Evolutionary conservation across 2,113 vertebrate species (phyloP), one percentile per base, ranked within the genome.

Genomic region (Cepphus grylle): DNA sequence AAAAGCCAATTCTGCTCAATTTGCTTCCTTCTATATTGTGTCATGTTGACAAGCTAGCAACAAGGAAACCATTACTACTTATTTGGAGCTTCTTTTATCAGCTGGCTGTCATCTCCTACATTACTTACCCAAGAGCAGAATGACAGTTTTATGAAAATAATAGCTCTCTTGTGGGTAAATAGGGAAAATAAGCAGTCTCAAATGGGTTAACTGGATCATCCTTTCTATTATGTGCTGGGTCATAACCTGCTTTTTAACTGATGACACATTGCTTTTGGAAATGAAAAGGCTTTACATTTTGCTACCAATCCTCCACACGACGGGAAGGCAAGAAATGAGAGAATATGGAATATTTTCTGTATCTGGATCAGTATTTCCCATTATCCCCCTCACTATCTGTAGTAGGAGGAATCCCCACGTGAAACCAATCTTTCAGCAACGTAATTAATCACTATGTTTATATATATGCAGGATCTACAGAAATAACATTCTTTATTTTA

Each of bases 131-230:
- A 52, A 42, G 62, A 73, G 52, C 15, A 82, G 71, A 88, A 81
- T 23, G 78, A 58, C 38, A 91, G 56, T 63, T 90, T 91, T 45
- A 84, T 65, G 88, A 79, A 90, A 96, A 93, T 56, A 82, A 80
- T 30, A 78, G 20, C 43, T 36, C 62, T 94, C 69, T 67, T 79
- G 55, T 58, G 67, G 47, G 61, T 62, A 91, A 88, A 96, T 4
- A 80, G 27, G 38, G 58, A 81, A 90, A 89, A 95, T 12, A 91
- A 94, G 42, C 74, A 76, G 65, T n/a, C 81, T 88, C n/a, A 87
- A 80, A 95, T 53, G 53, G 86, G 81, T 97, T 95, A 91, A 91
- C 15, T 22, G 87, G 84, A 89, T 69, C 58, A 94, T 62, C 43
- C 66, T 85, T 94, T 84, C 52, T 63, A 30, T 45, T 49, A 72